These are phyloP conservation scores for Ganaspis brasiliensis DNA, from an alignment of 2,888 invertebrate genomes.

Conservation along the genomic window DNA sequence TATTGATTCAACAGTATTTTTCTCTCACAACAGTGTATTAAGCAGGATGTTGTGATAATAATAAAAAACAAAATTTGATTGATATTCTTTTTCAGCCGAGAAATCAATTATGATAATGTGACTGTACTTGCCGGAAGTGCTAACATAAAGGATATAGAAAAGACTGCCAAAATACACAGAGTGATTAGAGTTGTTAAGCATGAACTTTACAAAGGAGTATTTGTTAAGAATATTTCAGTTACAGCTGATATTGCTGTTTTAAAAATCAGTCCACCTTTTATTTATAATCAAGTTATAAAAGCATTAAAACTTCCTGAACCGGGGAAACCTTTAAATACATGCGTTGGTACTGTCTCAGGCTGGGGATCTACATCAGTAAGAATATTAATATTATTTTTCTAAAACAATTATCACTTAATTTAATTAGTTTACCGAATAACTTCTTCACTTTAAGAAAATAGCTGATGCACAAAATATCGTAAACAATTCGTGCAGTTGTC, in stretches of 20 bases:
- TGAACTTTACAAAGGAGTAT: constrained; percentile 78
- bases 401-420: too few species aligned
- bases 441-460: too few species aligned
- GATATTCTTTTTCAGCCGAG: neutral
- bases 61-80: too few species aligned
- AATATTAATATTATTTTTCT: too few species aligned
- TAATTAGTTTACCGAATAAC: too few species aligned
- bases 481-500: too few species aligned
- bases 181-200: constrained; percentile 82
- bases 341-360: constrained; percentile 38
- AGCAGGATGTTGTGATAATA: too few species aligned
- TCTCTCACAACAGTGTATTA: too few species aligned
- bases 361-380: constrained; percentile 48
- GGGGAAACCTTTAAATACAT: neutral
- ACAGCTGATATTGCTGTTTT: constrained; percentile 43
- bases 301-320: neutral
- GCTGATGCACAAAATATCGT: too few species aligned
- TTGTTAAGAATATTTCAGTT: constrained; percentile 66
- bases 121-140: constrained; percentile 82
- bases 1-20: too few species aligned
- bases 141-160: constrained; percentile 74
- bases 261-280: constrained; percentile 2
- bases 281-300: neutral
- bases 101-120: constrained; percentile 2
- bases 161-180: constrained; percentile 82